A percentile compares a stretch with the other conserved stretches of the same genome.
Evolutionary conservation across 2,888 invertebrate species (phyloP).

Genomic region (Spilosoma lubricipeda): DNA sequence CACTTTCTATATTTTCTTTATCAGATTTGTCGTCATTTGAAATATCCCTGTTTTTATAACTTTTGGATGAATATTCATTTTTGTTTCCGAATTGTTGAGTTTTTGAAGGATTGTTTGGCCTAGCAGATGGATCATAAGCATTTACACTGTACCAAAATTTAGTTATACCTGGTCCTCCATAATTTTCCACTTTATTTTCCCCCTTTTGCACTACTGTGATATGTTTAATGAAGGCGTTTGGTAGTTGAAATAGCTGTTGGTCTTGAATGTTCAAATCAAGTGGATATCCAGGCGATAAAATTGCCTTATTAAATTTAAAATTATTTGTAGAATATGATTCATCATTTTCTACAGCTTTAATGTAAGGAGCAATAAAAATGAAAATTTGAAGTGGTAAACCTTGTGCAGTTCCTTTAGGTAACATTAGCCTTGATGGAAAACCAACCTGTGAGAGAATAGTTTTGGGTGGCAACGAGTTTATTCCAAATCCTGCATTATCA

Average conservation of each 20-base stretch:
- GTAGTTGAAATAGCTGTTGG: constrained; percentile 68
- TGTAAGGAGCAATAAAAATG: constrained; percentile 86
- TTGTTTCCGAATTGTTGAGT: constrained; percentile 36
- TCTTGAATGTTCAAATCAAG: constrained; percentile 89
- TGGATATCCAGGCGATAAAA: constrained; percentile 89
- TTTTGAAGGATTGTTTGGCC: constrained; percentile 47
- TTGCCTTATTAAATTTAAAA: constrained; percentile 72
- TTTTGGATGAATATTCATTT: constrained; percentile 13
- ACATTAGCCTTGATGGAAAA: constrained; percentile 89
- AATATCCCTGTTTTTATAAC: constrained; percentile 18
- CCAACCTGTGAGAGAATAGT: constrained; percentile 84
- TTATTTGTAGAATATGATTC: constrained; percentile 71
- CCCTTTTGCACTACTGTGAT: constrained; percentile 70
- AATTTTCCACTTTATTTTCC: constrained; percentile 52
- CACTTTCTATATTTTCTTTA: constrained; percentile 3
- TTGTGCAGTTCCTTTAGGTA: constrained; percentile 89
- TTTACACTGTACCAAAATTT: constrained; percentile 57
- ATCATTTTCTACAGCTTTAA: constrained; percentile 61
- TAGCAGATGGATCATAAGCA: constrained; percentile 49
- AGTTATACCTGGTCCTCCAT: constrained; percentile 49
- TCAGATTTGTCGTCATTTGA: constrained; percentile 4
- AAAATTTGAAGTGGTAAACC: constrained; percentile 89
- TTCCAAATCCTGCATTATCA: constrained; percentile 84
- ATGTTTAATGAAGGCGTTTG: constrained; percentile 75
- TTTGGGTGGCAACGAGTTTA: constrained; percentile 82